phyloP scores from a whole-genome alignment of 2,797 vertebrate species.

The Acipenser ruthenus region DNA sequence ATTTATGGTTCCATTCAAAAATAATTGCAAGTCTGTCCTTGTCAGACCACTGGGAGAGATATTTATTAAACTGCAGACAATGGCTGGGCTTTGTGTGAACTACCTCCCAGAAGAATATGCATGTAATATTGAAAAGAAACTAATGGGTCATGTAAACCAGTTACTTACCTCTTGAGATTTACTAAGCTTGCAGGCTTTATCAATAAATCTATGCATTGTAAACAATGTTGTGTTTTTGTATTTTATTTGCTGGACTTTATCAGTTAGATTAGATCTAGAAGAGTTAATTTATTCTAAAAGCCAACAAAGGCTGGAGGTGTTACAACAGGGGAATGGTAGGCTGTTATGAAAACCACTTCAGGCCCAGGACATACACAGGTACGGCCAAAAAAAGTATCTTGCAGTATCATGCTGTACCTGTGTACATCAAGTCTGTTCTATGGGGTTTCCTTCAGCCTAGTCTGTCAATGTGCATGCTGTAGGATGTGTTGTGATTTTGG shows the following conservation, averaged over 20 bases:
- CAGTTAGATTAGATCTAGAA: conserved; percentile 8
- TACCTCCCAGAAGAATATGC: background rate
- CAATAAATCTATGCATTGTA: conserved; percentile 16
- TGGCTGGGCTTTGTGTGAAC: conserved; percentile 16
- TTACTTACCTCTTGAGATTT: conserved; percentile 17
- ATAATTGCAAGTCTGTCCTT: conserved; percentile 17
- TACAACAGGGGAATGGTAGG: background rate
- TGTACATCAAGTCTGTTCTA: no score
- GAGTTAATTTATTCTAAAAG: no score
- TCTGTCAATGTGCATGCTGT: no score
- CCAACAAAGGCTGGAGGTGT: no score
- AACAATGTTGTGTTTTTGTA: conserved; percentile 20
- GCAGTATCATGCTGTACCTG: background rate
- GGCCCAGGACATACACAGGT: background rate
- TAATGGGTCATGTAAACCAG: conserved; percentile 25
- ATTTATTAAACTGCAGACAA: conserved; percentile 7
- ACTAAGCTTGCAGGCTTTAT: conserved; percentile 16
- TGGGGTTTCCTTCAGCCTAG: no score
- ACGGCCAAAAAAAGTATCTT: background rate
- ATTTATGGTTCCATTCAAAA: background rate
- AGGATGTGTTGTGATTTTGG: no score
- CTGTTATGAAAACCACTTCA: conserved; percentile 7
- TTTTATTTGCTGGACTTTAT: conserved; percentile 6
- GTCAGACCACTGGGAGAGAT: conserved; percentile 10
- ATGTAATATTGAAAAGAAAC: conserved; percentile 3